A percentile compares a stretch with the other conserved stretches of the same genome.
phyloP scores from a whole-genome alignment of 2,113 vertebrate species.

The Cervus canadensis region DNA sequence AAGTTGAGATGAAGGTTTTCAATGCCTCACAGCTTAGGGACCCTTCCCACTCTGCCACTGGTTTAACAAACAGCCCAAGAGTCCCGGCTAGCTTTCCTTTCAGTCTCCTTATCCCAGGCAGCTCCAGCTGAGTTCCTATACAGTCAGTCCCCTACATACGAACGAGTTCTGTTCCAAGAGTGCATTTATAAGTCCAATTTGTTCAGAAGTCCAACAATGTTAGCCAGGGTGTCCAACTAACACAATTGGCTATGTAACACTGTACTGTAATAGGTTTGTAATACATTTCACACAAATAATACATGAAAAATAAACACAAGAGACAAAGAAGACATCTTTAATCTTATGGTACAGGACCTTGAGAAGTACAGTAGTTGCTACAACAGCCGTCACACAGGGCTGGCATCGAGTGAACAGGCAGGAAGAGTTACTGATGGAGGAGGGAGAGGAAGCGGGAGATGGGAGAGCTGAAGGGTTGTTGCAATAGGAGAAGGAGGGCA shows the following conservation, averaged over 20 bases:
- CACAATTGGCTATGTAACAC: neutral
- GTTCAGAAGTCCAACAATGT: neutral
- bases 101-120: neutral
- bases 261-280: neutral
- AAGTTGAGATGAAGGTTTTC: neutral
- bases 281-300: neutral
- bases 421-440: neutral
- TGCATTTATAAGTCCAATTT: neutral
- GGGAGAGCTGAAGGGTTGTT: neutral
- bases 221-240: neutral
- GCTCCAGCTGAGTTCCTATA: neutral
- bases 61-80: neutral
- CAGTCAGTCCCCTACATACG: neutral
- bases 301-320: neutral
- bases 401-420: neutral
- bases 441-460: neutral
- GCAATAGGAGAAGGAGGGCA: neutral
- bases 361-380: neutral
- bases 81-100: neutral
- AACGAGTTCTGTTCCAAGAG: neutral
- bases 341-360: neutral
- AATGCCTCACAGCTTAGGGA: neutral
- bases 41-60: rapidly evolving
- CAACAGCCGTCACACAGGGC: neutral
- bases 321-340: neutral